Evolutionary conservation across 2,113 vertebrate species (phyloP).

Genomic region (Thalassoma bifasciatum): DNA sequence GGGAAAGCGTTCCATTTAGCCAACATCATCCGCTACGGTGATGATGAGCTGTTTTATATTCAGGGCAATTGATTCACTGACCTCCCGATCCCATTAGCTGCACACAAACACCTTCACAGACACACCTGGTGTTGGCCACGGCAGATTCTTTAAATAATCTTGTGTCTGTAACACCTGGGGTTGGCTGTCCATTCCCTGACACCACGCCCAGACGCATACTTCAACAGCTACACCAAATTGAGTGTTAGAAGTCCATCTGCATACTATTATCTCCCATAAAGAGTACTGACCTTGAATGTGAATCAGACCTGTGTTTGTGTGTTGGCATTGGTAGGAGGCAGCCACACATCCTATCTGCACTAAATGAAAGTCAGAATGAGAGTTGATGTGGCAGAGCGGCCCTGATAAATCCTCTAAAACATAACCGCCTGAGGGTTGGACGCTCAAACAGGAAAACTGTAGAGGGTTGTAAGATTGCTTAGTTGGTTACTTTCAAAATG

Average conservation of each 20-base stretch:
- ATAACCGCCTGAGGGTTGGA: slow-evolving; percentile 19
- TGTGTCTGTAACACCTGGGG: slow-evolving; percentile 23
- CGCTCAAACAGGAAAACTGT: slow-evolving; percentile 23
- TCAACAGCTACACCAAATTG: slow-evolving; percentile 30
- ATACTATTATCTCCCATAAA: slow-evolving; percentile 41
- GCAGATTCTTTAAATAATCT: slow-evolving; percentile 40
- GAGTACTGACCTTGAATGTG: slow-evolving; percentile 42
- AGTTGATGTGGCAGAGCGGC: slow-evolving; percentile 53
- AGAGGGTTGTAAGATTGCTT: slow-evolving; percentile 31
- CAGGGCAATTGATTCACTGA: slow-evolving; percentile 59
- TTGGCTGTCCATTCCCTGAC: slow-evolving; percentile 17
- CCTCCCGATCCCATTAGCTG: slow-evolving; percentile 61
- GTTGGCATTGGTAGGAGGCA: slow-evolving; percentile 48
- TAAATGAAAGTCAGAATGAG: slow-evolving; percentile 41
- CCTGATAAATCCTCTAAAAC: slow-evolving; percentile 58
- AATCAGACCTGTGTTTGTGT: slow-evolving; percentile 45
- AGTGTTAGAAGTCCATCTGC: slow-evolving; percentile 63
- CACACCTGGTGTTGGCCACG: slow-evolving; percentile 23
- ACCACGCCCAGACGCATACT: slow-evolving; percentile 7
- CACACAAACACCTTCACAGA: slow-evolving; percentile 25
- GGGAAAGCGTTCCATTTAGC: slow-evolving; percentile 33
- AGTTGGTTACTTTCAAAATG: slow-evolving; percentile 22
- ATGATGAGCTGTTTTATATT: slow-evolving; percentile 41
- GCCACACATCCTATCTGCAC: slow-evolving; percentile 52
- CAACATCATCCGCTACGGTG: slow-evolving; percentile 8